These are phyloP conservation scores for Campylorhamphus procurvoides DNA, from an alignment of 2,113 vertebrate genomes.

Conservation along the genomic window DNA sequence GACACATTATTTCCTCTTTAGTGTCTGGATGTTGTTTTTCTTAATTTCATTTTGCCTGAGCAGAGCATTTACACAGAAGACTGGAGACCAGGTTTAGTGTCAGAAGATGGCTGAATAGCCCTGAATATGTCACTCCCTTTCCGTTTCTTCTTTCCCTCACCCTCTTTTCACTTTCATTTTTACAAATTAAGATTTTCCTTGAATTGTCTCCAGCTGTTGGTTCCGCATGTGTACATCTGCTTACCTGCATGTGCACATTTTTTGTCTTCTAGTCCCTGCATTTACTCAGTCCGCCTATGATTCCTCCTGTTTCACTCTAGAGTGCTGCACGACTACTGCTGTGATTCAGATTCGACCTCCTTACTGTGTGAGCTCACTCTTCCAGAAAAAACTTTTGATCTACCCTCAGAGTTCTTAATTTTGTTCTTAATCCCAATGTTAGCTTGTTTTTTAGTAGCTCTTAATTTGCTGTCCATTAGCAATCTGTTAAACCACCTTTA, in stretches of 20 bases:
- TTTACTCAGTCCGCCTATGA: neutral
- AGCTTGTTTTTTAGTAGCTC: neutral
- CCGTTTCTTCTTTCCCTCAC: neutral
- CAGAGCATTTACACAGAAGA: neutral
- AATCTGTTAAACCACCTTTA: neutral
- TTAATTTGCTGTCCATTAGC: neutral
- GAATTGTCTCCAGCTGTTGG: neutral
- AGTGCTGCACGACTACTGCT: neutral
- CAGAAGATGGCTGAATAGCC: neutral
- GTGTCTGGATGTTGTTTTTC: neutral
- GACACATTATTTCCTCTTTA: neutral
- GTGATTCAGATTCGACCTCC: neutral
- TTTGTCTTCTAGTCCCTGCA: neutral
- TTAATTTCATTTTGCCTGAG: neutral
- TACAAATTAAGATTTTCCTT: neutral
- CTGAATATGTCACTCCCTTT: neutral
- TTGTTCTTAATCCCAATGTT: neutral
- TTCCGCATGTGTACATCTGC: neutral
- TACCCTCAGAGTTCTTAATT: neutral
- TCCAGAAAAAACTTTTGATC: neutral
- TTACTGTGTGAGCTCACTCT: neutral
- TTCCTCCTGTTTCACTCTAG: accelerated
- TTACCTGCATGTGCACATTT: neutral
- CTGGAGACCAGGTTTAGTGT: neutral
- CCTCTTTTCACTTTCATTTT: neutral